Base-by-base conservation (phyloP, 1,140 invertebrate species). In the Halictus rubicundus region DNA sequence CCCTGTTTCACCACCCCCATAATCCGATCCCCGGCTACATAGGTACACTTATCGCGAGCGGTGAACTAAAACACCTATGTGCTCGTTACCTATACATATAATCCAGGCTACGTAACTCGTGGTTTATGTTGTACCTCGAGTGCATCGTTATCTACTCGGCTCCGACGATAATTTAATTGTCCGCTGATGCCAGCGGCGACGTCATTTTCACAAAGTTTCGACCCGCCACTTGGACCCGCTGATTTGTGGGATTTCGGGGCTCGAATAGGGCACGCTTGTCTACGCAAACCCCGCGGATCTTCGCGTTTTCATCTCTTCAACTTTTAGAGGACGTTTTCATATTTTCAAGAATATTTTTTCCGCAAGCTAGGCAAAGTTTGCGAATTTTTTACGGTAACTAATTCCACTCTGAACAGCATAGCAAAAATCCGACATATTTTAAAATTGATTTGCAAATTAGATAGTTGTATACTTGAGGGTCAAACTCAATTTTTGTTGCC, bases 51-150 rank as follows among this genome's bases (percentile, higher is more conserved):
- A 54, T 68, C 72, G 69, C 14, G 77, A 25, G 39, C 14, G 25
- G 54, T n/a, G 46, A 37, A 70, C 69, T 66, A 66, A 79, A 73
- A 73, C 37, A 78, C 71, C 68, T 77, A 83, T 54, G 61, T 76
- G 49, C 59, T 71, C 46, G 82, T 78, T 84, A 81, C 73, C 71
- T 81, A 84, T 68, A 70, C 70, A 85, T 70, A 78, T 85, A 85
- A 85, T 84, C 82, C 69, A 73, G 68, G 49, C 59, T 68, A 69
- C 78, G 80, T 81, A 84, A 84, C 69, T 66, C 68, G 71, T 77
- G 84, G 84, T 86, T 86, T 86, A 86, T 86, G 83, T 80, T 83
- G 69, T 85, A 85, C 73, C 83, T 82, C 76, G 84, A 85, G 84
- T 83, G 84, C 85, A 86, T 87, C 84, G 78, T 87, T 87, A 87